Base-by-base conservation (phyloP, 2,113 vertebrate genomes). In the Sylvietta virens region DNA sequence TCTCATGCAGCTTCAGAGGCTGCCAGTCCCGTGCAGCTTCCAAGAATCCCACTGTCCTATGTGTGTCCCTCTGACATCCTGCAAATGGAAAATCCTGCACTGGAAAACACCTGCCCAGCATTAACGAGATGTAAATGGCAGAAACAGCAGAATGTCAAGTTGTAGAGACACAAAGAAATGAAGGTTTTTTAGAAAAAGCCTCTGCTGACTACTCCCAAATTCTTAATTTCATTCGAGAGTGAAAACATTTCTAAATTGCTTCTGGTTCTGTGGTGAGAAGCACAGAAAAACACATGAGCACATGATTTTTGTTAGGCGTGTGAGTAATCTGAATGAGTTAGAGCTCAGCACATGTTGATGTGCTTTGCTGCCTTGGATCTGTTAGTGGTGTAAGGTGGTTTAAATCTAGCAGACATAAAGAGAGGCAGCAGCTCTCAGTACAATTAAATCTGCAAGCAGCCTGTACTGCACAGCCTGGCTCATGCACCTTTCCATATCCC, bases 71-170 rank as follows among this genome's bases (percentile, higher is more conserved):
- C 96, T 97, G 97, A 98, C 97, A 98, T 97, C 95, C 96, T 95
- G 93, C 94, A 97, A 98, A 98, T 98, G 97, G 97, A 97, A 97
- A 97, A 93, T 91, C 91, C 96, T 92, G 70, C 57, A 51, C 76
- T 96, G 95, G 97, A 97, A 98, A 98, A 97, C 98, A 98, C 97
- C 97, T 98, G 98, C 96, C 98, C 82, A 42, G 95, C 94, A 97
- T 96, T 98, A 98, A 97, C 97, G 97, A 96, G 96, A 97, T 96
- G 97, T 94, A 98, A 98, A 98, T 96, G 96, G 79, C 66, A 96
- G 96, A 94, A 98, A 96, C 95, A 97, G 83, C 95, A 78, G 94
- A 97, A 96, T 81, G 82, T 96, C 95, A 94, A 96, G 91, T 96
- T 94, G 69, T 79, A 60, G 93, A 97, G 93, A 95, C 79, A 57